Evolutionary conservation across 2,797 vertebrate genomes (phyloP).

Genomic region (Cirrhinus molitorella): DNA sequence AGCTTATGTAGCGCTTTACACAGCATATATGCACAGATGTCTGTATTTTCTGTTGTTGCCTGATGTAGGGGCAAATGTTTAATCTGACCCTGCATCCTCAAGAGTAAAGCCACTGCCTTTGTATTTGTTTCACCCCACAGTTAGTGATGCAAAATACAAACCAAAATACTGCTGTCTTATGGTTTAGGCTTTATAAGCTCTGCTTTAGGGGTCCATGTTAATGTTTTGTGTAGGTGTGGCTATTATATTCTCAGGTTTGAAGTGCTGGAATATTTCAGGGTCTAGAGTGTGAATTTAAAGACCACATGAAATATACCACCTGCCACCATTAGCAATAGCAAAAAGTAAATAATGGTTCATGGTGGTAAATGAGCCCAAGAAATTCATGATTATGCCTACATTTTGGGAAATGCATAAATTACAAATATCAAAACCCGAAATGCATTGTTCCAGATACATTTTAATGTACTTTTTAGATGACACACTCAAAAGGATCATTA

Average conservation of each 20-base stretch:
- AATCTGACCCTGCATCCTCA: neutral
- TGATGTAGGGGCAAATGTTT: constrained; percentile 26
- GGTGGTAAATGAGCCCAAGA: neutral
- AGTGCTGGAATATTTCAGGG: constrained; percentile 36
- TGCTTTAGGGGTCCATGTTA: constrained; percentile 26
- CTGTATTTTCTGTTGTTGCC: neutral
- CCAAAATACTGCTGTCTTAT: constrained; percentile 48
- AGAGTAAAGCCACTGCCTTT: constrained; percentile 33
- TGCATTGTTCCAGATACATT: neutral
- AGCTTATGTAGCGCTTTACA: constrained; percentile 43
- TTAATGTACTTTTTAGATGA: neutral
- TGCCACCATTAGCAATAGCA: neutral
- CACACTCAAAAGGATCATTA: neutral
- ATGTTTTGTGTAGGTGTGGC: constrained; percentile 52
- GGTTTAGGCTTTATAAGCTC: constrained; percentile 26
- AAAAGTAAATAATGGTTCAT: neutral
- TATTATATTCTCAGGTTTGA: constrained; percentile 57
- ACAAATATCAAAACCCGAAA: neutral
- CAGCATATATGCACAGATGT: constrained; percentile 23
- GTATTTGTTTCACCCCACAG: constrained; percentile 10
- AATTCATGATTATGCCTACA: neutral
- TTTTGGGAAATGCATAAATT: neutral
- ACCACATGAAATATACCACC: constrained; percentile 11
- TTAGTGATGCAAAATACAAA: constrained; percentile 44
- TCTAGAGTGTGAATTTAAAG: constrained; percentile 13